Evolutionary conservation across 2,113 vertebrate species (phyloP).

Genomic region (Cinclus mexicanus): DNA sequence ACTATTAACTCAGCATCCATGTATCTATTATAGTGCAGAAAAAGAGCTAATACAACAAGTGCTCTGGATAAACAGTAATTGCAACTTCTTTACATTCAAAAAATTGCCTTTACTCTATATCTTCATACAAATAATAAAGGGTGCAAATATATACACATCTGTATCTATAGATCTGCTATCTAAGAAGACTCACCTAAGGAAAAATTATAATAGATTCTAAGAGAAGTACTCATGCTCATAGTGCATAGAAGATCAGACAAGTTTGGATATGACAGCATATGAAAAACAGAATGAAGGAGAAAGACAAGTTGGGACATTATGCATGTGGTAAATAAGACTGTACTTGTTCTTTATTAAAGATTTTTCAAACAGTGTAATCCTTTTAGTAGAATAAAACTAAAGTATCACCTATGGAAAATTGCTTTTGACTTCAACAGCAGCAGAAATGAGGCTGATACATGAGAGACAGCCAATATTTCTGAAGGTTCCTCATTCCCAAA

Average conservation of each 20-base stretch:
- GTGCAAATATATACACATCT: background rate
- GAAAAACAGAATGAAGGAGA: background rate
- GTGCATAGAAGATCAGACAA: background rate
- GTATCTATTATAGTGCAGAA: background rate
- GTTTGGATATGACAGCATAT: background rate
- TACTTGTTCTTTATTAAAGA: background rate
- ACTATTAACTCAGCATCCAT: background rate
- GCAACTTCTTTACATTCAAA: background rate
- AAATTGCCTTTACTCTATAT: background rate
- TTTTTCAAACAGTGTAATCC: background rate
- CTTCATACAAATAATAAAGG: background rate
- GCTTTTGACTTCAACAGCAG: background rate
- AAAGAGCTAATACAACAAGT: background rate
- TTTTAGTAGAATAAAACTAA: background rate
- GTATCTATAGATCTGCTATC: background rate
- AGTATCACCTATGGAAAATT: background rate
- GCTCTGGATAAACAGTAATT: background rate
- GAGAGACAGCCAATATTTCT: background rate
- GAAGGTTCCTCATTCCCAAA: background rate
- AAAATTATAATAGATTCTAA: background rate
- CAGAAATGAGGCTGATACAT: background rate
- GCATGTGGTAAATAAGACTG: background rate
- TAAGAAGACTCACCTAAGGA: background rate
- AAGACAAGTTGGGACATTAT: background rate
- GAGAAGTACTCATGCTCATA: background rate